Evolutionary conservation across 2,797 vertebrate species (phyloP), one percentile per base, ranked within the genome.

Genomic region (Onychomys leucogaster): DNA sequence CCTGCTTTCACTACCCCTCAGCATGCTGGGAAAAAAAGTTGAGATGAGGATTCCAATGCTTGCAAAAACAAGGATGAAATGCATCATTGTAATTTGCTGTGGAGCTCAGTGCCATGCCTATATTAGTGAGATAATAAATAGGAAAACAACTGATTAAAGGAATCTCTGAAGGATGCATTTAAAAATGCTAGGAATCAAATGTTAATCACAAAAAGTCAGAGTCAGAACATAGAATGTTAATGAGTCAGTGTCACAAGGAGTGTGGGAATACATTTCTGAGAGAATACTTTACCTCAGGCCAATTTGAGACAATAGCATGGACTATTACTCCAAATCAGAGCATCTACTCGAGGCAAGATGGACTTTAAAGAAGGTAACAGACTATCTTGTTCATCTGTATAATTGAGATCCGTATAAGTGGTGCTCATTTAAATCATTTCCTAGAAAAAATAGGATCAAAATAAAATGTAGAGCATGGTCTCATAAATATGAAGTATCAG

Each of bases 331-430:
- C 29, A 29, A 77, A 49, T 57, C 6, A 14, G 6, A 63, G 57
- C 29, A 76, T 1, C 10, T 14, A 46, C 37, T 71, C 13, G 57
- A 10, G 37, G 41, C 27, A 41, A 4, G 19, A 6, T 17, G 49
- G 6, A 37, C 5, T 78, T 81, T 76, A 5, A 32, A 49, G 10
- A 9, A 46, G 4, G 0, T 19, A 13, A 25, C 25, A 41, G 63
- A 73, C 5, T 1, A 1, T 21, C 10, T 16, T 2, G 2, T 5
- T 43, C 12, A 23, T 63, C 10, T 59, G 25, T 4, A 21, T 61
- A 52, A 25, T 6, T 71, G 4, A 16, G 8, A 69, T 7, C 52
- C 94, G 9, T 46, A 80, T 75, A 23, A 55, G 8, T 25, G 16
- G 0, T 32, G 80, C 6, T 8, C 14, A 25, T 71, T 77, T 14